A percentile compares a stretch with the other conserved stretches of the same genome.
These are phyloP conservation scores for Clanis bilineata DNA, from an alignment of 2,888 invertebrate genomes.

Conservation along the genomic window DNA sequence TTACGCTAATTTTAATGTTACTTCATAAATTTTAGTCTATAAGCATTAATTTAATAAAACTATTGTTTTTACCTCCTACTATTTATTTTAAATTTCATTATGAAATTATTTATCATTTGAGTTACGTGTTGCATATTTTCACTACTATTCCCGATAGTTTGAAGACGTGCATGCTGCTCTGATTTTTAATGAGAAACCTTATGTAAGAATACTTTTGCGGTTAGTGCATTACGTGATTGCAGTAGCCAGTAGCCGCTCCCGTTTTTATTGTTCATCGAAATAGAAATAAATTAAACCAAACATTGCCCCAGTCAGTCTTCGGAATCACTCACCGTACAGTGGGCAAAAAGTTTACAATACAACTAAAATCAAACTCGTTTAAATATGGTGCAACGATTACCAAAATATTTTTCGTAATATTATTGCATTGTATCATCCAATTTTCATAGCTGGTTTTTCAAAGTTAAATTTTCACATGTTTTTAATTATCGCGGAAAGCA, in stretches of 20 bases:
- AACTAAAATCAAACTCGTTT: slow-evolving; percentile 18
- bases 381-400: not conserved
- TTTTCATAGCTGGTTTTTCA: not conserved
- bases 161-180: not conserved
- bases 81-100: not conserved
- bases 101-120: too few species aligned
- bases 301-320: slow-evolving; percentile 40
- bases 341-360: slow-evolving; percentile 54
- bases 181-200: slow-evolving; percentile 29
- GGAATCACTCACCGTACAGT: slow-evolving; percentile 57
- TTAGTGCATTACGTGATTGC: slow-evolving; percentile 66
- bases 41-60: slow-evolving; percentile 28
- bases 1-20: slow-evolving; percentile 44
- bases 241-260: slow-evolving; percentile 44
- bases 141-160: not conserved
- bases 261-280: slow-evolving; percentile 45
- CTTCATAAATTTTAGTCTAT: slow-evolving; percentile 37
- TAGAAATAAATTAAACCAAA: slow-evolving; percentile 46
- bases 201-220: slow-evolving; percentile 67
- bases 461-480: not conserved
- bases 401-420: not conserved
- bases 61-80: slow-evolving; percentile 24
- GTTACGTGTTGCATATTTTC: not conserved
- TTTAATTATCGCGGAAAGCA: not conserved
- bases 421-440: not conserved